phyloP scores from a whole-genome alignment of 2,797 vertebrate species.

The Enteromius afrohamiltoni region DNA sequence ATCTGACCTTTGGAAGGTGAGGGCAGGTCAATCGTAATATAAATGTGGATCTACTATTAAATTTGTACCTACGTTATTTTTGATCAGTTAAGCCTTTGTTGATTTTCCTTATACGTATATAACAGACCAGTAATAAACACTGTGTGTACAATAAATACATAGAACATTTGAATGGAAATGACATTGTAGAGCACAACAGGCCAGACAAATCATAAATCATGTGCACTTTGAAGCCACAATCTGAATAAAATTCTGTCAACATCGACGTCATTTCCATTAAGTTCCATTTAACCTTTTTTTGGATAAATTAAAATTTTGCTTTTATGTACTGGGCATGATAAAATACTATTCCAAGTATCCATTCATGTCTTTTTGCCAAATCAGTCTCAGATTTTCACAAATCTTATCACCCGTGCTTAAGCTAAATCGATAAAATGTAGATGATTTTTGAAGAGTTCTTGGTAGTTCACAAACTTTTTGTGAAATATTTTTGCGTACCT shows the following conservation, averaged over 20 bases:
- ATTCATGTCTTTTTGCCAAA: not conserved
- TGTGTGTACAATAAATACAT: too few species aligned
- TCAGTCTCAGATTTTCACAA: not conserved
- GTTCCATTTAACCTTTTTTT: too few species aligned
- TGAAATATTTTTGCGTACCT: too few species aligned
- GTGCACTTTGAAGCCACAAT: not conserved
- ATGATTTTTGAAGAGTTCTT: not conserved
- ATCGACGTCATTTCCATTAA: not conserved
- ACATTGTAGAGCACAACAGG: not conserved
- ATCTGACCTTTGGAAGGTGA: conserved; percentile 95
- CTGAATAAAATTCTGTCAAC: conserved; percentile 9
- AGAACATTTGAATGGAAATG: not conserved
- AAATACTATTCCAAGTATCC: not conserved
- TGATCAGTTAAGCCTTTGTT: too few species aligned
- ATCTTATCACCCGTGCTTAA: not conserved
- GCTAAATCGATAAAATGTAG: not conserved
- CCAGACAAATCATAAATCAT: not conserved
- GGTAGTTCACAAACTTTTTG: too few species aligned
- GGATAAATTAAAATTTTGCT: not conserved
- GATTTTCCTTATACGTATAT: too few species aligned
- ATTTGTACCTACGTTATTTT: not conserved
- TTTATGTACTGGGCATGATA: not conserved
- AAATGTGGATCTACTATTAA: not conserved
- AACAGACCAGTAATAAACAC: too few species aligned
- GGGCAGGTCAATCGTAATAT: not conserved